Conservation (phyloP, 1,140 invertebrate species). For the Musca domestica region DNA sequence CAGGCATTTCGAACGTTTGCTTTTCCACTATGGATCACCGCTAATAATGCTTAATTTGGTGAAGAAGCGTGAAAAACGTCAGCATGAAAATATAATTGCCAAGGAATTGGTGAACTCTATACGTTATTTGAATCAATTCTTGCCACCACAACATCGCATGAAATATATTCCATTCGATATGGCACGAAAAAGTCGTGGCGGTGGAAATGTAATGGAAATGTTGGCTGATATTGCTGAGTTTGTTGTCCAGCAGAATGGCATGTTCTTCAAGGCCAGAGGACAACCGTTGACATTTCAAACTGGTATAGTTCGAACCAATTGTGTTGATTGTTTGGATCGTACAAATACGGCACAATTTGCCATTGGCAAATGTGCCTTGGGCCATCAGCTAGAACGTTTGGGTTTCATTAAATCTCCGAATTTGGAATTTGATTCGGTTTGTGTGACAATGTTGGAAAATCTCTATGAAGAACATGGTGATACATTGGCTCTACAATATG, state of each 20-base stretch:
- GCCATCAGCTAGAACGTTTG: constrained; percentile 82
- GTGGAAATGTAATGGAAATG: constrained; percentile 58
- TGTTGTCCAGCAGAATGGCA: constrained; percentile 82
- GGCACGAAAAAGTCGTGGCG: constrained; percentile 70
- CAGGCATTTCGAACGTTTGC: constrained; percentile 87
- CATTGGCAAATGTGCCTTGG: constrained; percentile 94
- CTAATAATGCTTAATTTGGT: constrained; percentile 93
- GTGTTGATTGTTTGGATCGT: constrained; percentile 97
- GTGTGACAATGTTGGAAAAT: constrained; percentile 90
- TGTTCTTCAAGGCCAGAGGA: constrained; percentile 67
- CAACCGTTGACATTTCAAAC: constrained; percentile 68
- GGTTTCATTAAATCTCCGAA: constrained; percentile 82
- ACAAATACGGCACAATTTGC: constrained; percentile 99
- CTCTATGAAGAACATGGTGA: constrained; percentile 99
- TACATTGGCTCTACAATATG: constrained; percentile 96
- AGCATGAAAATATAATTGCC: constrained; percentile 88
- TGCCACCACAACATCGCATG: constrained; percentile 82
- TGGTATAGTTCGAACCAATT: constrained; percentile 95
- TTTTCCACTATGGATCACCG: constrained; percentile 88
- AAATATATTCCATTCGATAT: constrained; percentile 97
- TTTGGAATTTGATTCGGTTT: constrained; percentile 93
- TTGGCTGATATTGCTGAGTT: constrained; percentile 84
- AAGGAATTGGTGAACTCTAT: constrained; percentile 82
- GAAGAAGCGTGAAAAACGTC: constrained; percentile 90
- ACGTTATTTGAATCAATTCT: constrained; percentile 96